Evolutionary conservation across 2,888 invertebrate genomes (phyloP).

Genomic region (Nephrotoma guestfalica): DNA sequence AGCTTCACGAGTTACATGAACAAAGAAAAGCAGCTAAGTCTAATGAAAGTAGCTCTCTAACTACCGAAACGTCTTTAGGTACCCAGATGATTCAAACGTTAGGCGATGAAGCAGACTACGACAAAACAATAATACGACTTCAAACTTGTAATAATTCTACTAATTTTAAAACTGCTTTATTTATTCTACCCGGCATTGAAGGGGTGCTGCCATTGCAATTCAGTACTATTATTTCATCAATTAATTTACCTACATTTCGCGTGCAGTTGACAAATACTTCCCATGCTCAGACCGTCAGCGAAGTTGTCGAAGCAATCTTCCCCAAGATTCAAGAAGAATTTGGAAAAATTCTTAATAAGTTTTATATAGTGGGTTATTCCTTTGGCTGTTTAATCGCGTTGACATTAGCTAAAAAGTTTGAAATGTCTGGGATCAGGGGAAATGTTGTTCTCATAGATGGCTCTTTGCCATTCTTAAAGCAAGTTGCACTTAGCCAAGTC

Average conservation of each 20-base stretch:
- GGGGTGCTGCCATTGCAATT: slow-evolving; percentile 39
- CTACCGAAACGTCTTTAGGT: slow-evolving; percentile 29
- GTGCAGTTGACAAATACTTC: slow-evolving; percentile 16
- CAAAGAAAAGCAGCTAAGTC: slow-evolving; percentile 13
- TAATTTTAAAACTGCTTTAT: slow-evolving; percentile 21
- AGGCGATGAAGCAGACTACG: slow-evolving; percentile 40
- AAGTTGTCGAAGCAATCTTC: background rate
- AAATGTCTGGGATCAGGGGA: slow-evolving; percentile 25
- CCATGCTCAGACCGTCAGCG: background rate
- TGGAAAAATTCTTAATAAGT: slow-evolving; percentile 41
- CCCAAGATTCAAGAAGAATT: slow-evolving; percentile 16
- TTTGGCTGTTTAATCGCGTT: background rate
- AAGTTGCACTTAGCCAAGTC: background rate
- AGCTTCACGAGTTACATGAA: slow-evolving; percentile 22
- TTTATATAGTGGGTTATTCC: slow-evolving; percentile 61
- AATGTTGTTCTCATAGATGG: background rate
- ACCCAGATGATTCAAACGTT: slow-evolving; percentile 42
- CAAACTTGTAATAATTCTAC: background rate
- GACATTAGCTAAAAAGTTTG: slow-evolving; percentile 38
- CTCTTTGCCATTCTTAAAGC: background rate
- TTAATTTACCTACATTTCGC: slow-evolving; percentile 18
- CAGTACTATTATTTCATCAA: slow-evolving; percentile 21
- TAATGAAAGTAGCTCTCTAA: slow-evolving; percentile 18
- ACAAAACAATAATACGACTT: slow-evolving; percentile 34
- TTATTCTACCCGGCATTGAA: slow-evolving; percentile 53